Percentiles rank a stretch among this genome's conserved stretches.
phyloP scores from a whole-genome alignment of 2,113 vertebrate genomes.

The Scomber colias region DNA sequence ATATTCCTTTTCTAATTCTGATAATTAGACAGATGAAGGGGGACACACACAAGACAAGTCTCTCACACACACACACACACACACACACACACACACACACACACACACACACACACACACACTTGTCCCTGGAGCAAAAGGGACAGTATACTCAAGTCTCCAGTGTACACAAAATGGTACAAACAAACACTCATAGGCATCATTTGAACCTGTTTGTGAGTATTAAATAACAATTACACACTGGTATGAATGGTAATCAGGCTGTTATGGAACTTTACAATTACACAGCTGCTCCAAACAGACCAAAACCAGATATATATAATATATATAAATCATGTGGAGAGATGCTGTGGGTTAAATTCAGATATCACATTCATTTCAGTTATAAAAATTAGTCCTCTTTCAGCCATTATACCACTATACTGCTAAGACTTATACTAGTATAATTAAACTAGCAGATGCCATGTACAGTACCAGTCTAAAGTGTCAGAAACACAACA shows the following conservation, averaged over 20 bases:
- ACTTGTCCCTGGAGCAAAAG: constrained; percentile 39
- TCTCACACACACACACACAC: constrained; percentile 21
- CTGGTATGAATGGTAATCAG: constrained; percentile 6
- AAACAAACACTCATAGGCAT: background rate
- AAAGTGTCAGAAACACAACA: background rate
- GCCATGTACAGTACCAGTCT: background rate
- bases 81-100: constrained; percentile 25
- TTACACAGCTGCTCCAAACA: background rate
- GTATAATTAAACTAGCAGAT: background rate
- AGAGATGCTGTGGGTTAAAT: too few species aligned
- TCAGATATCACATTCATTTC: background rate
- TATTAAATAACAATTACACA: constrained; percentile 28
- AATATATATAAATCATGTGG: background rate
- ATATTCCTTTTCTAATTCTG: constrained; percentile 45
- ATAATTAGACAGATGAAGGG: constrained; percentile 65
- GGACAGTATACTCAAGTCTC: background rate
- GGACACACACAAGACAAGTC: constrained; percentile 56
- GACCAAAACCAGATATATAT: background rate
- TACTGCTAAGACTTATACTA: too few species aligned
- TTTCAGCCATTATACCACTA: too few species aligned
- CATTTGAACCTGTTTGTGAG: background rate
- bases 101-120: constrained; percentile 20
- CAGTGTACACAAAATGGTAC: background rate
- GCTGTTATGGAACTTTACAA: constrained; percentile 24
- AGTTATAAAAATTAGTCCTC: background rate